Percentiles rank a stretch among this genome's conserved stretches.
phyloP scores from a whole-genome alignment of 2,888 invertebrate species.

The Incurvaria masculella region DNA sequence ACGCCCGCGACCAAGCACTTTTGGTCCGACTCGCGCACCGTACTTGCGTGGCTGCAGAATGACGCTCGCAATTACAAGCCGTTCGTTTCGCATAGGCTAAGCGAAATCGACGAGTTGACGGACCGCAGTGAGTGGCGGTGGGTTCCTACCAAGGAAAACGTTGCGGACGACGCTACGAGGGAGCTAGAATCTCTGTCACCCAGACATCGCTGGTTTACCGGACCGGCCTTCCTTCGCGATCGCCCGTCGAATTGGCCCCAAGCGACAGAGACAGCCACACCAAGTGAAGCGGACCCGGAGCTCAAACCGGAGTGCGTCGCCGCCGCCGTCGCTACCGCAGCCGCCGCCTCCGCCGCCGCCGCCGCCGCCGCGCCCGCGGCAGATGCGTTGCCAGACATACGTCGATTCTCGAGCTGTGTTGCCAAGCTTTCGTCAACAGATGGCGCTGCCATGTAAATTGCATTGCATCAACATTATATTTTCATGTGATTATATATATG shows the following conservation, averaged over 20 bases:
- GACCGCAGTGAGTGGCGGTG: not conserved
- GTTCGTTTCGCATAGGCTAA: constrained; percentile 7
- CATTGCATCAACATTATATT: too few relatives aligned
- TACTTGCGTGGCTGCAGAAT: constrained; percentile 3
- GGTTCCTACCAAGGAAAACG: constrained; percentile 1
- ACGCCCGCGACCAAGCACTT: not conserved
- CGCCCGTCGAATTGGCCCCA: not conserved
- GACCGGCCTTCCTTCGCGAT: not conserved
- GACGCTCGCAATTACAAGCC: constrained; percentile 4
- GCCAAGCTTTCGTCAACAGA: too few relatives aligned
- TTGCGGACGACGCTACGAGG: constrained; percentile 5
- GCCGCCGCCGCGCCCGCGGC: too few relatives aligned
- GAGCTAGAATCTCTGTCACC: not conserved
- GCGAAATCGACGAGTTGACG: constrained; percentile 7
- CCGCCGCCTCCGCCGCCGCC: too few relatives aligned
- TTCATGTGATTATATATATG: too few relatives aligned
- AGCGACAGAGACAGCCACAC: too few relatives aligned
- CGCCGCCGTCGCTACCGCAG: too few relatives aligned
- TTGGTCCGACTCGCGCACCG: constrained; percentile 7
- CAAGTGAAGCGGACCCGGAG: too few relatives aligned
- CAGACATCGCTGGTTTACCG: not conserved
- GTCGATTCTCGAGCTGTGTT: too few relatives aligned
- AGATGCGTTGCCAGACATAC: too few relatives aligned
- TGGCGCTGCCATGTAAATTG: too few relatives aligned
- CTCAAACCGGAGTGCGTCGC: too few relatives aligned